phyloP scores from a whole-genome alignment of 2,113 vertebrate genomes.

The Oreochromis niloticus region DNA sequence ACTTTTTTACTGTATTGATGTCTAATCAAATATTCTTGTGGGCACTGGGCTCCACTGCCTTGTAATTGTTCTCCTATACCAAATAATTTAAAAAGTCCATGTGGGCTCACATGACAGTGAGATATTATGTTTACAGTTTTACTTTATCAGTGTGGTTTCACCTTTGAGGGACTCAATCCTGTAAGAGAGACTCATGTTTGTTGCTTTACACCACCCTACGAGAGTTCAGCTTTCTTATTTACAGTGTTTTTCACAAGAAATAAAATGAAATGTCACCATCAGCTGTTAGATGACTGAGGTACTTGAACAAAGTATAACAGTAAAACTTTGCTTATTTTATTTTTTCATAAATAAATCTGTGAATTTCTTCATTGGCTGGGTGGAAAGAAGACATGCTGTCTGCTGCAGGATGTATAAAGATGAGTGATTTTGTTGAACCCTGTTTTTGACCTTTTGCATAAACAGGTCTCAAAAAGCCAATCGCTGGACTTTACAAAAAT shows the following conservation, averaged over 20 bases:
- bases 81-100: not conserved
- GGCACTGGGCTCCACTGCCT: not conserved
- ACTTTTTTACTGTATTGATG: not conserved
- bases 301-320: not conserved
- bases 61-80: not conserved
- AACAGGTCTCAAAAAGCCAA: not conserved
- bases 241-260: not conserved
- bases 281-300: not conserved
- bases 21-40: not conserved
- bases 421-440: not conserved
- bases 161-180: not conserved
- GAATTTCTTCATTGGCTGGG: not conserved
- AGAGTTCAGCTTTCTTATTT: not conserved
- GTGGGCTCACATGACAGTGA: not conserved
- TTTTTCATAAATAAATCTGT: not conserved
- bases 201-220: not conserved
- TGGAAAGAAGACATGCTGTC: not conserved
- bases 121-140: not conserved
- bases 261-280: not conserved
- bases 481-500: not conserved
- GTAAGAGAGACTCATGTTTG: not conserved
- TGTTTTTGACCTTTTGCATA: not conserved
- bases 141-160: not conserved
- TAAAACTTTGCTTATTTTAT: not conserved
- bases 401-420: not conserved